These are phyloP conservation scores for Lithophane leautieri DNA, from an alignment of 2,888 invertebrate species.

Conservation along the genomic window DNA sequence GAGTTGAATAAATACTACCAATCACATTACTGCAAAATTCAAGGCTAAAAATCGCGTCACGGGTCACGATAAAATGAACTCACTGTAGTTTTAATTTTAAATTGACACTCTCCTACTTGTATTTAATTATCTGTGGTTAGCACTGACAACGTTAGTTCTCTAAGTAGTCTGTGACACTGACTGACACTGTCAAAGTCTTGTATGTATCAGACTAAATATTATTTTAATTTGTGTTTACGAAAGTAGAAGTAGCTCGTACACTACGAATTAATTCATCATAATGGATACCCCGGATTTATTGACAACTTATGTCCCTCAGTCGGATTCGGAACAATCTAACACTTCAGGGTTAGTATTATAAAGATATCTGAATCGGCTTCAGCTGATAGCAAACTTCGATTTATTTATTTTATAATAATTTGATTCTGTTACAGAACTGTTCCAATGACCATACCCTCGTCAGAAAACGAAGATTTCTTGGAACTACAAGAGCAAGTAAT, in stretches of 20 bases:
- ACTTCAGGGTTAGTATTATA: slow-evolving; percentile 65
- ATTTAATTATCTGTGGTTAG: no score
- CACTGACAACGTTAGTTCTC: no score
- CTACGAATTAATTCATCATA: background rate
- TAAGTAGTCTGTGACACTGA: no score
- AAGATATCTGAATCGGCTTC: background rate
- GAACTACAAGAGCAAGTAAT: slow-evolving; percentile 82
- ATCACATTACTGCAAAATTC: no score
- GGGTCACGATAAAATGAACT: no score
- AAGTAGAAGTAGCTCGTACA: background rate
- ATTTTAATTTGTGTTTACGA: background rate
- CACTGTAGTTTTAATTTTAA: no score
- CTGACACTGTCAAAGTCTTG: background rate
- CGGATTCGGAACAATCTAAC: slow-evolving; percentile 63
- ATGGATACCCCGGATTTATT: slow-evolving; percentile 77
- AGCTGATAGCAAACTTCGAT: background rate
- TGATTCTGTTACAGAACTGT: slow-evolving; percentile 56
- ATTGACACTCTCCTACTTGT: no score
- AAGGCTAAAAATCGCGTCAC: no score
- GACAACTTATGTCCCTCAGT: slow-evolving; percentile 67
- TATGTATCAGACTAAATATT: no score
- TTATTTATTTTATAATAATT: background rate
- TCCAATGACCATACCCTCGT: slow-evolving; percentile 17
- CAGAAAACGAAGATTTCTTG: slow-evolving; percentile 64
- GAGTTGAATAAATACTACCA: no score